Percentiles rank a stretch among this genome's conserved stretches.
phyloP scores from a whole-genome alignment of 2,113 vertebrate species.

The Hassar affinis region DNA sequence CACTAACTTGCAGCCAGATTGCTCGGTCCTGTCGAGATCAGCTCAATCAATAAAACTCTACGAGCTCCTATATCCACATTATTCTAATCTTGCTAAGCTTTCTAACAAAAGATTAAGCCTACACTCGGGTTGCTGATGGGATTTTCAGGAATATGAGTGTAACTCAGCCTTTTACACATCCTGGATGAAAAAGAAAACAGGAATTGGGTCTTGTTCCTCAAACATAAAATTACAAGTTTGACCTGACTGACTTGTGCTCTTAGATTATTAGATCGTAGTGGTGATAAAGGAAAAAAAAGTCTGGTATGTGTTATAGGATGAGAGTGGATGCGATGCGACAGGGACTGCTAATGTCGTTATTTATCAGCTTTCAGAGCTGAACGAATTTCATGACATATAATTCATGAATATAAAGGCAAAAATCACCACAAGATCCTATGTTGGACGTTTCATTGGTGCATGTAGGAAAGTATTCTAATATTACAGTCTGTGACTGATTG shows the following conservation, averaged over 20 bases:
- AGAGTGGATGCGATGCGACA: not conserved
- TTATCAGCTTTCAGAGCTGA: not conserved
- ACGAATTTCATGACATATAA: not conserved
- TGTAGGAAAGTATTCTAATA: not conserved
- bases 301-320: not conserved
- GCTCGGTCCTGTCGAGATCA: not conserved
- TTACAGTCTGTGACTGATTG: not conserved
- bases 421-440: not conserved
- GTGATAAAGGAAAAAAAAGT: not conserved
- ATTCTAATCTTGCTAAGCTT: slow-evolving; percentile 39
- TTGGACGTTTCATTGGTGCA: not conserved
- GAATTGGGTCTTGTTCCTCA: slow-evolving; percentile 7
- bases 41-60: not conserved
- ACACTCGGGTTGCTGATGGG: not conserved
- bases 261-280: not conserved
- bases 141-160: slow-evolving; percentile 3
- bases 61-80: not conserved
- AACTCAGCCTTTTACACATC: slow-evolving; percentile 5
- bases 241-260: not conserved
- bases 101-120: slow-evolving; percentile 18
- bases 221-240: not conserved
- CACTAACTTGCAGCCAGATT: slow-evolving; percentile 15
- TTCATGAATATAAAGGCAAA: not conserved
- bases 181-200: not conserved
- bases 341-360: not conserved